phyloP scores from a whole-genome alignment of 2,797 vertebrate species.

The Amniataba percoides region DNA sequence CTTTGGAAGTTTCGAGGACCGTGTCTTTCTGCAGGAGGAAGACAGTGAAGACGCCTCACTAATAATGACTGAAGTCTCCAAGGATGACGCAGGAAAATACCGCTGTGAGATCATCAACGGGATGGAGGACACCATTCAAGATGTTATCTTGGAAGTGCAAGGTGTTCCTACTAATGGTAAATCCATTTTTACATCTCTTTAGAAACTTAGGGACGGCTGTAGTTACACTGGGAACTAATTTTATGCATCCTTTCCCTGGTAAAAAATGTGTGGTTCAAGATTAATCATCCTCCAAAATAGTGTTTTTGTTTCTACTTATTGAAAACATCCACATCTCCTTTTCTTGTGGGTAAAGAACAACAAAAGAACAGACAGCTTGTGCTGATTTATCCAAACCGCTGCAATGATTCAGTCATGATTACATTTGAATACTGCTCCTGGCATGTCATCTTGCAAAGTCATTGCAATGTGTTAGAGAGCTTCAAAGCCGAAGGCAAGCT shows the following conservation, averaged over 20 bases:
- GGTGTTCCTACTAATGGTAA: constrained; percentile 72
- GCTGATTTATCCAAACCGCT: constrained; percentile 21
- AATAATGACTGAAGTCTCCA: constrained; percentile 85
- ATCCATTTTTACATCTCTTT: constrained; percentile 1
- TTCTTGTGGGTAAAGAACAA: constrained; percentile 17
- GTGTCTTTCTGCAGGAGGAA: constrained; percentile 83
- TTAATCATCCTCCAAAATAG: not conserved
- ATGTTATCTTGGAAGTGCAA: constrained; percentile 88
- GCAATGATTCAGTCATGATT: constrained; percentile 31
- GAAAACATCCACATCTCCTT: constrained; percentile 36
- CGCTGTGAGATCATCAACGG: constrained; percentile 93
- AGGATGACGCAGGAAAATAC: constrained; percentile 91
- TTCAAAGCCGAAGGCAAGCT: not conserved
- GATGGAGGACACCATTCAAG: constrained; percentile 85
- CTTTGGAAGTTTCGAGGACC: constrained; percentile 87
- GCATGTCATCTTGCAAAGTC: constrained; percentile 10
- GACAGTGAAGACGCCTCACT: constrained; percentile 90
- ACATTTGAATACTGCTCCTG: constrained; percentile 26
- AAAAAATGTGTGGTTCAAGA: not conserved
- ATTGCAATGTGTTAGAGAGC: constrained; percentile 11
- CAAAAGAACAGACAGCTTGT: constrained; percentile 30
- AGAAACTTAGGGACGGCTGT: not conserved
- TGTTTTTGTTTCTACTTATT: constrained; percentile 32
- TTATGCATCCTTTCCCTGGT: not conserved
- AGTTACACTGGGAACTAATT: not conserved